These are phyloP conservation scores for Drosophila rubida DNA, from an alignment of 2,888 invertebrate genomes.

Conservation along the genomic window DNA sequence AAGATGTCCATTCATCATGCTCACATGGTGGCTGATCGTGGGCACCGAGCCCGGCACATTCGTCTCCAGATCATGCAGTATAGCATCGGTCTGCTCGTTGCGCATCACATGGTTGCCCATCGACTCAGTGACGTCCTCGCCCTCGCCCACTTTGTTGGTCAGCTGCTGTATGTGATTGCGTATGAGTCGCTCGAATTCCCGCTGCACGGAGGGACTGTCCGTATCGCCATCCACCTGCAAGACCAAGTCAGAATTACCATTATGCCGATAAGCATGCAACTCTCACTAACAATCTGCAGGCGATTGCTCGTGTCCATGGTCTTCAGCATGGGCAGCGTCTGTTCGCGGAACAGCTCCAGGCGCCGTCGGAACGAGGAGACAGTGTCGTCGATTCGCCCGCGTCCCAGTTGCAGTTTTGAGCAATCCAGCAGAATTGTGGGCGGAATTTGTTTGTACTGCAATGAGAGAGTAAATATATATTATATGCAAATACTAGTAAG, in stretches of 20 bases:
- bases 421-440: constrained; percentile 95
- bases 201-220: constrained; percentile 91
- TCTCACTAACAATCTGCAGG: constrained; percentile 91
- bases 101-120: constrained; percentile 56
- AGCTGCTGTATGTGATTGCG: constrained; percentile 89
- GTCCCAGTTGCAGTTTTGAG: constrained; percentile 94
- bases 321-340: constrained; percentile 95
- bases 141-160: constrained; percentile 30
- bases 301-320: constrained; percentile 92
- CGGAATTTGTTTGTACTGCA: constrained; percentile 91
- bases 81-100: constrained; percentile 81
- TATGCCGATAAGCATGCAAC: too few species aligned
- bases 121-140: constrained; percentile 51
- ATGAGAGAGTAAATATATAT: neutral
- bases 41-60: constrained; percentile 84
- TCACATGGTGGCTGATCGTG: constrained; percentile 85
- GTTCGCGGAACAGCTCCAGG: constrained; percentile 93
- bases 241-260: neutral
- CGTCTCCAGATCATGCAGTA: constrained; percentile 84
- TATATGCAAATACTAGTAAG: too few species aligned
- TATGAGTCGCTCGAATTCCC: constrained; percentile 90
- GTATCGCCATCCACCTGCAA: constrained; percentile 94
- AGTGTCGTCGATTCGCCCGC: constrained; percentile 93
- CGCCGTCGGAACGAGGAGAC: constrained; percentile 93
- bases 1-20: constrained; percentile 84